phyloP scores from a whole-genome alignment of 2,888 invertebrate genomes.

The Orchesella flavescens region DNA sequence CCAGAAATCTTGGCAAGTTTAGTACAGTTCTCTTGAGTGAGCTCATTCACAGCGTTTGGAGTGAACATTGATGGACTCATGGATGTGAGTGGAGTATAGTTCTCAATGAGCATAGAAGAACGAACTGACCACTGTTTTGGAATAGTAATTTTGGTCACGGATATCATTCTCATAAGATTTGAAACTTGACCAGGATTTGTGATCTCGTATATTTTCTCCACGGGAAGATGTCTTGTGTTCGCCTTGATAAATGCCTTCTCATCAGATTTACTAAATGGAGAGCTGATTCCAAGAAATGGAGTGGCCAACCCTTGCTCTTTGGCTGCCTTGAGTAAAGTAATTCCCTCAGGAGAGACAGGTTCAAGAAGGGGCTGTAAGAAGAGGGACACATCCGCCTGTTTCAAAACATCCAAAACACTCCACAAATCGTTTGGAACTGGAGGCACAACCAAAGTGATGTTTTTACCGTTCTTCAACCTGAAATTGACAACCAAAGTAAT shows the following conservation, averaged over 20 bases:
- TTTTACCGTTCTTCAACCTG: constrained; percentile 91
- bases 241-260: constrained; percentile 73
- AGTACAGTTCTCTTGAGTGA: constrained; percentile 76
- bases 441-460: constrained; percentile 84
- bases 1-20: constrained; percentile 84
- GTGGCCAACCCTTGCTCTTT: constrained; percentile 90
- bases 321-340: constrained; percentile 83
- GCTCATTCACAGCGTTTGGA: constrained; percentile 47
- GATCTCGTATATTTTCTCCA: constrained; percentile 83
- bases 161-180: constrained; percentile 68
- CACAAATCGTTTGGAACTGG: constrained; percentile 85
- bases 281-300: constrained; percentile 79
- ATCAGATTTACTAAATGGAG: constrained; percentile 72
- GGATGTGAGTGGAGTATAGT: constrained; percentile 30
- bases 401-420: constrained; percentile 85
- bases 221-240: constrained; percentile 74
- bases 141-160: constrained; percentile 65
- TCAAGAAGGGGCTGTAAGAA: constrained; percentile 84
- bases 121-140: constrained; percentile 68
- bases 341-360: constrained; percentile 86
- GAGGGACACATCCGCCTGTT: constrained; percentile 89
- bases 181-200: constrained; percentile 81
- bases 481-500: constrained; percentile 73
- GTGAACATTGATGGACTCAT: constrained; percentile 44
- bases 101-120: constrained; percentile 68